Percentiles rank a stretch among this genome's conserved stretches.
Conservation (phyloP, 2,888 invertebrate species). For the Masnerella sp. region DNA sequence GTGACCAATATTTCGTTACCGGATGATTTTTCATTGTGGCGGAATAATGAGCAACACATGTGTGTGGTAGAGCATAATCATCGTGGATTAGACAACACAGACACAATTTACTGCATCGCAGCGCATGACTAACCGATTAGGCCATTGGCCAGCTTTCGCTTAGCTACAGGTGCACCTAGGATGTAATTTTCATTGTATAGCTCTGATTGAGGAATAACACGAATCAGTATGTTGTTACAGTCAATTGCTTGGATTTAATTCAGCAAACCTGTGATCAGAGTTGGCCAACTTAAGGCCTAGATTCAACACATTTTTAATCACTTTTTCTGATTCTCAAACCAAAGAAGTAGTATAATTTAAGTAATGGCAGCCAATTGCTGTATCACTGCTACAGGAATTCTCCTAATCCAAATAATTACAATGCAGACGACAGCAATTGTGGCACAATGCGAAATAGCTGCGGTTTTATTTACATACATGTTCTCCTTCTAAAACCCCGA, state of each 20-base stretch:
- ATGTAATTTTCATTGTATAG: constrained; percentile 55
- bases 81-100: constrained; percentile 61
- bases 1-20: constrained; percentile 8
- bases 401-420: constrained; percentile 19
- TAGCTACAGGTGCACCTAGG: constrained; percentile 66
- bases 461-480: background rate
- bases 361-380: constrained; percentile 7
- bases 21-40: constrained; percentile 27
- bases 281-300: constrained; percentile 32
- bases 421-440: constrained; percentile 9
- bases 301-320: background rate
- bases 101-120: constrained; percentile 72
- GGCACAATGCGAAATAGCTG: constrained; percentile 1
- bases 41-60: constrained; percentile 34
- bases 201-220: constrained; percentile 54
- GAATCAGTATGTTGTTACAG: constrained; percentile 45
- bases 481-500: no score
- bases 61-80: constrained; percentile 24
- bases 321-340: constrained; percentile 26
- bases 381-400: constrained; percentile 4
- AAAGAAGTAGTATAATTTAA: background rate
- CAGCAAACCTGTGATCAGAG: constrained; percentile 25
- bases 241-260: constrained; percentile 51
- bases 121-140: constrained; percentile 73
- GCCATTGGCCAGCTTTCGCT: constrained; percentile 57